These are phyloP conservation scores for Eospalax fontanierii DNA, from an alignment of 2,797 vertebrate genomes.

Conservation along the genomic window DNA sequence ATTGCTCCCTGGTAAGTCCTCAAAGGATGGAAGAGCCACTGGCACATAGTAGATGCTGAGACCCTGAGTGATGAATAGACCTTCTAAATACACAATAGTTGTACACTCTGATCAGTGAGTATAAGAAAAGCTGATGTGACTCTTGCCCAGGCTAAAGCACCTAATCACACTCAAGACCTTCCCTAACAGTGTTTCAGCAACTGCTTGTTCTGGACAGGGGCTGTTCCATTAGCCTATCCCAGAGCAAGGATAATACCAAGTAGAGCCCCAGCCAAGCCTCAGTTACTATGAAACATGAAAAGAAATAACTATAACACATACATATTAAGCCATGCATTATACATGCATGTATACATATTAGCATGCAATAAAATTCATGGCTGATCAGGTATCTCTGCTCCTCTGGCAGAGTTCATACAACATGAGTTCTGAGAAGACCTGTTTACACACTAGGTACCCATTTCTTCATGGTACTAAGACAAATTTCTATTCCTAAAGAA, in stretches of 20 bases:
- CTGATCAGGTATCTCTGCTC: neutral
- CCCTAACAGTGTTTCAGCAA: neutral
- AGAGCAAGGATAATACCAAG: neutral
- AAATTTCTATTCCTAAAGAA: conserved; percentile 10
- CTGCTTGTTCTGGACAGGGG: neutral
- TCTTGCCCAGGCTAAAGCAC: neutral
- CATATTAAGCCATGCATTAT: neutral
- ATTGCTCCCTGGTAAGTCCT: neutral
- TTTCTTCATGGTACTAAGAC: neutral
- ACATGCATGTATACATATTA: too few species aligned
- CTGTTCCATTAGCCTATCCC: neutral
- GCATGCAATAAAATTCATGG: neutral
- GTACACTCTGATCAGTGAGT: neutral
- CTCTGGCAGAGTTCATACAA: neutral
- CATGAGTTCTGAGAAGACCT: neutral
- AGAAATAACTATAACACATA: neutral
- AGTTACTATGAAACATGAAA: neutral
- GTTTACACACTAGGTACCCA: neutral
- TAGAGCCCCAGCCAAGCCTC: neutral
- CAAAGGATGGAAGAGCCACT: neutral
- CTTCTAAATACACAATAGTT: neutral
- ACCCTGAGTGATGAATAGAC: neutral
- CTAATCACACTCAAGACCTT: neutral
- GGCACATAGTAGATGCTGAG: neutral
- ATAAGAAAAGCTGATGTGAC: neutral